Conservation (phyloP, 23 tunicate species). For the Ascidia mentula region DNA sequence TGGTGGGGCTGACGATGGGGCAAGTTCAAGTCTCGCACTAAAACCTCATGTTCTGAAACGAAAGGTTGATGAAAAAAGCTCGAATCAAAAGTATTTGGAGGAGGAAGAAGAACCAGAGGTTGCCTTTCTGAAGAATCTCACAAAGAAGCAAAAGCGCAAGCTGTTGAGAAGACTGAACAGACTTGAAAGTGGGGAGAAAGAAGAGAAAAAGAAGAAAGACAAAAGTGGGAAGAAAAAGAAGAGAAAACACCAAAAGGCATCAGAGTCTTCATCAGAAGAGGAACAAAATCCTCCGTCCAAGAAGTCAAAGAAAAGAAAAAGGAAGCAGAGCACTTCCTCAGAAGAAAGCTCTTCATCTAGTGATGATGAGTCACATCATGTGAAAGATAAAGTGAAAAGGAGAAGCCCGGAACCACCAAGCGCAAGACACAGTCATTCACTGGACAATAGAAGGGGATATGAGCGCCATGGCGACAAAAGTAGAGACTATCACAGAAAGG, state of each 20-base stretch:
- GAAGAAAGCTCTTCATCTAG: neutral
- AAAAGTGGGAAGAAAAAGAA: conserved; percentile 19
- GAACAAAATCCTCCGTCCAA: neutral
- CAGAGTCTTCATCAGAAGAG: neutral
- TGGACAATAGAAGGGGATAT: neutral
- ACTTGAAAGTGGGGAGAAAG: conserved; percentile 43
- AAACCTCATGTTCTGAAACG: conserved; percentile 74
- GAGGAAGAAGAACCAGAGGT: conserved; percentile 89
- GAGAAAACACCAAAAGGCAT: neutral
- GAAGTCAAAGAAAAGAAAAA: conserved; percentile 7
- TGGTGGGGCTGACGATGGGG: conserved; percentile 23
- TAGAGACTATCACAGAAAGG: neutral
- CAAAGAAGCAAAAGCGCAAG: conserved; percentile 83
- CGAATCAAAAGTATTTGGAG: conserved; percentile 52
- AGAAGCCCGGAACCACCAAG: neutral
- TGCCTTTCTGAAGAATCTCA: conserved; percentile 76
- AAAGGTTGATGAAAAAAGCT: conserved; percentile 52
- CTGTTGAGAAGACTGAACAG: conserved; percentile 65
- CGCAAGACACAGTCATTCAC: neutral
- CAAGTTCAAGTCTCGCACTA: conserved; percentile 34
- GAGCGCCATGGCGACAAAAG: neutral
- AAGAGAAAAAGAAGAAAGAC: conserved; percentile 28
- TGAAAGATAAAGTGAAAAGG: neutral
- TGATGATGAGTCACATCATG: neutral
- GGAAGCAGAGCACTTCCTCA: conserved; percentile 11